A percentile compares a stretch with the other conserved stretches of the same genome.
These are phyloP conservation scores for Ophion slaviceki DNA, from an alignment of 2,888 invertebrate genomes.

Conservation along the genomic window DNA sequence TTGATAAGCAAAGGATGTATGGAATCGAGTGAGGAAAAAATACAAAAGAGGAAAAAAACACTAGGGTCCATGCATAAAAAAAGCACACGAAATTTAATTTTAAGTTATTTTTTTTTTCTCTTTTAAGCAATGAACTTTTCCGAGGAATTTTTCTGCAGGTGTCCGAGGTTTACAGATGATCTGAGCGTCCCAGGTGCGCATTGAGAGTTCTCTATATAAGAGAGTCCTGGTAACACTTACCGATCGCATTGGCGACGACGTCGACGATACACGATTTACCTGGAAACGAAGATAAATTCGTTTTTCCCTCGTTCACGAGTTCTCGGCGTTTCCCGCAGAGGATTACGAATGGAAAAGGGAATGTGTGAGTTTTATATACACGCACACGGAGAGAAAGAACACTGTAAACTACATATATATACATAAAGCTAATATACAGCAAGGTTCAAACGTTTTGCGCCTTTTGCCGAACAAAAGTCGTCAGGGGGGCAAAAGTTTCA, in stretches of 20 bases:
- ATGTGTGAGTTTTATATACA: background rate
- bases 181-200: slow-evolving; percentile 74
- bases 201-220: slow-evolving; percentile 58
- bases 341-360: background rate
- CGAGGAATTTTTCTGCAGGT: background rate
- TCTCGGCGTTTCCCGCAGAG: slow-evolving; percentile 26
- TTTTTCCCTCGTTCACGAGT: slow-evolving; percentile 63
- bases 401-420: background rate
- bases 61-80: background rate
- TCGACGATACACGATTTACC: slow-evolving; percentile 75
- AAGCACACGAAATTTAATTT: slow-evolving; percentile 22
- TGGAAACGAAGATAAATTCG: slow-evolving; percentile 76
- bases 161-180: slow-evolving; percentile 61
- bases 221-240: slow-evolving; percentile 54
- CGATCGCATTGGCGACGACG: slow-evolving; percentile 48
- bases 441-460: background rate
- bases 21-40: slow-evolving; percentile 3
- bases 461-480: background rate
- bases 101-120: background rate
- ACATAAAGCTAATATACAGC: background rate
- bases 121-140: background rate
- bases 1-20: slow-evolving; percentile 15
- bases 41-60: slow-evolving; percentile 7
- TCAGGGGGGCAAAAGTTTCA: background rate
- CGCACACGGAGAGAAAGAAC: background rate